These are phyloP conservation scores for Agrotis segetum DNA, from an alignment of 2,888 invertebrate genomes.

Conservation along the genomic window DNA sequence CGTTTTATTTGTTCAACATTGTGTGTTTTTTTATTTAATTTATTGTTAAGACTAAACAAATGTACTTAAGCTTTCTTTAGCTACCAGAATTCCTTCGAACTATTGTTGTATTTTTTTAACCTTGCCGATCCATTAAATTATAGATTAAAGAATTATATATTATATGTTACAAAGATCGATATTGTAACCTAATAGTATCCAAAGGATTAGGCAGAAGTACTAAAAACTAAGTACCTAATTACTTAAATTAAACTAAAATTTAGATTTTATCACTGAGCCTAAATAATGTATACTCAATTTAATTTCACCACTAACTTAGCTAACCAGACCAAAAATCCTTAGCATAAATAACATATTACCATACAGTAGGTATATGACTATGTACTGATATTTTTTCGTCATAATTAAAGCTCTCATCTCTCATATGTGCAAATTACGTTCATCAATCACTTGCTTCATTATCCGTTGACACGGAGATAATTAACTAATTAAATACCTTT, in stretches of 20 bases:
- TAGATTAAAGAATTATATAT: too few species aligned
- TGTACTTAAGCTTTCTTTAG: too few species aligned
- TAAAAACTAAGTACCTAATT: too few species aligned
- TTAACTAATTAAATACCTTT: constrained; percentile 57
- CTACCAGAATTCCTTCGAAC: background rate
- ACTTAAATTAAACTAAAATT: too few species aligned
- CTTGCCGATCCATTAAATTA: background rate
- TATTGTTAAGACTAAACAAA: too few species aligned
- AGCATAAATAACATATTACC: background rate
- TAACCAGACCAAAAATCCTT: background rate
- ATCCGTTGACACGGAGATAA: constrained; percentile 48
- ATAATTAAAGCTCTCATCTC: constrained; percentile 13
- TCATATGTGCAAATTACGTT: constrained; percentile 41
- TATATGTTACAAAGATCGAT: too few species aligned
- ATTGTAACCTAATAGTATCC: too few species aligned
- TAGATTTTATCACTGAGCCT: too few species aligned
- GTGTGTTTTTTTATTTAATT: too few species aligned
- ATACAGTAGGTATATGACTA: background rate
- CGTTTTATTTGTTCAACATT: background rate
- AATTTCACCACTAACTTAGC: background rate
- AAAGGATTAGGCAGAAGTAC: too few species aligned
- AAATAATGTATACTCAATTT: too few species aligned
- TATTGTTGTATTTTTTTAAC: background rate
- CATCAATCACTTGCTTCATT: constrained; percentile 47
- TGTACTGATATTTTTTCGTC: constrained; percentile 4